Evolutionary conservation across 2,888 invertebrate species (phyloP).

Genomic region (Ganaspis brasiliensis): DNA sequence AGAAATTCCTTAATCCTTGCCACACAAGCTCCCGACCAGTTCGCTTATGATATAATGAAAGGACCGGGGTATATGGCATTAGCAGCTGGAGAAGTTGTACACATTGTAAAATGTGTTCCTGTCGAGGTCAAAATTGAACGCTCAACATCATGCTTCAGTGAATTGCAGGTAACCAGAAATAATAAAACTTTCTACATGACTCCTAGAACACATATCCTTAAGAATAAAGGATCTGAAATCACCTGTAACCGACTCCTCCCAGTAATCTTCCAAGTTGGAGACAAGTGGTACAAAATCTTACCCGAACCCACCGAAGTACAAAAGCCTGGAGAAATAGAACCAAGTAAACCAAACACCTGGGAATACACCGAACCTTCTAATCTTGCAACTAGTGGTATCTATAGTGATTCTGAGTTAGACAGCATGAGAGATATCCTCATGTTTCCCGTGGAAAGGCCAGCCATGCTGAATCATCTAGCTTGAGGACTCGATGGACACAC

Average conservation of each 20-base stretch:
- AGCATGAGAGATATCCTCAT: constrained; percentile 44
- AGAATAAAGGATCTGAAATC: constrained; percentile 56
- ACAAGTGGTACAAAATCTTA: constrained; percentile 36
- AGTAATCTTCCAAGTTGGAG: constrained; percentile 39
- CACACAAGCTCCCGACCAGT: constrained; percentile 59
- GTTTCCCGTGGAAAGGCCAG: too few relatives aligned
- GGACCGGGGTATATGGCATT: constrained; percentile 43
- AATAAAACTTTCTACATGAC: constrained; percentile 60
- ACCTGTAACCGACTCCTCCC: constrained; percentile 58
- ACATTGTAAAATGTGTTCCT: constrained; percentile 66
- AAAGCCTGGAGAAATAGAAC: background rate
- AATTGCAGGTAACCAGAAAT: constrained; percentile 57
- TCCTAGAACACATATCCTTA: constrained; percentile 59
- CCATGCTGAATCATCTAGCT: too few relatives aligned
- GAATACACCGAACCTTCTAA: constrained; percentile 4
- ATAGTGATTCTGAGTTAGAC: constrained; percentile 39
- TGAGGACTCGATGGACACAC: too few relatives aligned
- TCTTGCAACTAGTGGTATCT: constrained; percentile 50
- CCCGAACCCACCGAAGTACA: background rate
- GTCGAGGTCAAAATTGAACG: constrained; percentile 55
- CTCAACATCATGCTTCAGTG: constrained; percentile 58
- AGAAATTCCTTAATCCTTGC: constrained; percentile 62
- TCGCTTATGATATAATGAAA: constrained; percentile 53
- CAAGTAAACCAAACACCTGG: constrained; percentile 14
- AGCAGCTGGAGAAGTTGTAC: constrained; percentile 65